Base-by-base conservation (phyloP, 2,888 invertebrate genomes). In the Epinotia bilunana region DNA sequence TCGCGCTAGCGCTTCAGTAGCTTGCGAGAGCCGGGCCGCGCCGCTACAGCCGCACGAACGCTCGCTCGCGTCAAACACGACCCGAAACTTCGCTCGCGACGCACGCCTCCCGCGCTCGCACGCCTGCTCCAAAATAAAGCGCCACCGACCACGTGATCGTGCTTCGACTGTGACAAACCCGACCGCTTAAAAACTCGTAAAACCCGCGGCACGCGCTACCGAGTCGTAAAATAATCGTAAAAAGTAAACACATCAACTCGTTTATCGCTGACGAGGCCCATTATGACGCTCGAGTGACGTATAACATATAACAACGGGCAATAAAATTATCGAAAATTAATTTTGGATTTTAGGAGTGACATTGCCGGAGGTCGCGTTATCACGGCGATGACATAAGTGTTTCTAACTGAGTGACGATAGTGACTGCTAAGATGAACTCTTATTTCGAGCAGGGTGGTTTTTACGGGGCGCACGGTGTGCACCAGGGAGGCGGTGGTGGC, bases 371-470 rank as follows among this genome's bases (percentile, higher is more conserved):
- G 91, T 91, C 91, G 91, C 89, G 91, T 91, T 93, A 92, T 91
- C 92, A 90, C 86, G 87, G 88, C 91, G 90, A 94, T 93, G 94
- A 92, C 93, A 93, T 93, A 93, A 92, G 92, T 90, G 92, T 87
- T 90, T 83, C 84, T 72, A 75, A 88, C 88, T 86, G 83, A 90
- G 92, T 93, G 92, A 91, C 91, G 91, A 89, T 89, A 82, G 91
- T 90, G 90, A 83, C 87, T 81, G 91, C 90, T 92, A 92, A 91
- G 92, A 98, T 98, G 98, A 98, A 98, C 97, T 98, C 98, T 90
- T 98, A 98, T 93, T 98, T 98, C 93, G 98, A 98, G 95, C 98
- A 98, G 95, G 97, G 97, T 92, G 98, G 98, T 93, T 98, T 98
- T 95, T 98, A 98, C 95, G 98, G 98, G 87, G 95, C 97, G 86